Percentiles rank a stretch among this genome's conserved stretches.
phyloP scores from a whole-genome alignment of 2,797 vertebrate species.

The Thunnus albacares region DNA sequence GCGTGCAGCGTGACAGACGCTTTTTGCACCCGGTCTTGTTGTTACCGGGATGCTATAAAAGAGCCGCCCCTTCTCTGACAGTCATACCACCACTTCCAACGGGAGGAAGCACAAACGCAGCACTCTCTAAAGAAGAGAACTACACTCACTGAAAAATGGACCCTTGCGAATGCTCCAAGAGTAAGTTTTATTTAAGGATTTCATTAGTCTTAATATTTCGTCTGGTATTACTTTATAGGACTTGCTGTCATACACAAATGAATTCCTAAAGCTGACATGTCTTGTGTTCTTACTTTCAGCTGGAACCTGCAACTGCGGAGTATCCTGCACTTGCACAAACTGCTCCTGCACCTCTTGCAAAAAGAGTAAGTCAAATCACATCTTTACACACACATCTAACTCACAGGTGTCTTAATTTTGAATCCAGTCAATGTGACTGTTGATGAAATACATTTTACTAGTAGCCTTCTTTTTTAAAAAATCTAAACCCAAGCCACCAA shows the following conservation, averaged over 20 bases:
- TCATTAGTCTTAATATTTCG: fast-evolving
- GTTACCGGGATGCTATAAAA: conserved; percentile 63
- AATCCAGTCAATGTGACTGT: background rate
- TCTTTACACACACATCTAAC: background rate
- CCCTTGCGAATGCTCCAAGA: conserved; percentile 89
- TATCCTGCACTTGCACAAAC: too few relatives aligned
- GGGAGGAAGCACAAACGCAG: background rate
- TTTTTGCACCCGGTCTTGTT: conserved; percentile 73
- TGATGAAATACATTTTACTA: background rate
- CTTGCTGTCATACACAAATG: too few relatives aligned
- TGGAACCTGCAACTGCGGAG: too few relatives aligned
- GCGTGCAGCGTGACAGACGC: conserved; percentile 23
- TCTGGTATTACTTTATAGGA: too few relatives aligned
- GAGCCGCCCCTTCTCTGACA: fast-evolving
- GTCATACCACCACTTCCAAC: background rate
- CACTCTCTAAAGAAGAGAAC: background rate
- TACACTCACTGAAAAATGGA: conserved; percentile 82
- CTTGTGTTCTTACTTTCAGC: too few relatives aligned
- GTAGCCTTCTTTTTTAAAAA: too few relatives aligned
- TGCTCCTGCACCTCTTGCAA: too few relatives aligned
- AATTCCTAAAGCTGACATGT: too few relatives aligned
- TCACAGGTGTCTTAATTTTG: background rate
- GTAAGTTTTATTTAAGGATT: conserved; percentile 66
- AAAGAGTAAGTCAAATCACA: conserved; percentile 88
- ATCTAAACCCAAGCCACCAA: too few relatives aligned